Base-by-base conservation (phyloP, 2,113 vertebrate genomes). In the Strigops habroptila region DNA sequence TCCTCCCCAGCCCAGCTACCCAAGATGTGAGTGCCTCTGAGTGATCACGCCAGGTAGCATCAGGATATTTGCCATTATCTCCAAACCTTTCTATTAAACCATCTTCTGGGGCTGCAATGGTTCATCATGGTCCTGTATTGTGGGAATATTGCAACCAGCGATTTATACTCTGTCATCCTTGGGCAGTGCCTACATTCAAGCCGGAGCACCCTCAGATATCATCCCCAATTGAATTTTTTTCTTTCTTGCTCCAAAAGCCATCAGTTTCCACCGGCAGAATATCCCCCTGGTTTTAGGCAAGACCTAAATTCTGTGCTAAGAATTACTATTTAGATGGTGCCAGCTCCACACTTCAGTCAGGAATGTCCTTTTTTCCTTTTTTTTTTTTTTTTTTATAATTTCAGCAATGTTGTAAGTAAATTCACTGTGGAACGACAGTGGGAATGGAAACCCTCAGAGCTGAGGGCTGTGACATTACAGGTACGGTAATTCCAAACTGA, bases 401-500 rank as follows among this genome's bases (percentile, higher is more conserved):
- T 65, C 85, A 86, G 91, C 79, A 90, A 93, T 64, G 60, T 60
- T 92, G 62, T 31, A 89, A 91, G 93, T 88, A 84, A 94, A 91
- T 84, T 91, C 77, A 48, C 35, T 75, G 69, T 65, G 64, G 73
- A 96, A 76, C 33, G 92, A 35, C 91, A 88, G 83, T 22, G 80
- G 39, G 53, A 68, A 79, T 92, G 74, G 65, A 90, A 95, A 93
- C 57, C 81, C 80, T 96, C 86, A 22, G 69, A 90, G 90, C 90
- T 49, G 79, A 74, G 75, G 63, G 87, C 82, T 91, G 90, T 57
- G 30, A 70, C 3, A 0, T 93, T 94, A 95, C 91, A 96, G 93
- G 95, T 96, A 96, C 10, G 13, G 75, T 89, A 94, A 97, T 96
- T 96, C 95, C 96, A 82, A 92, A 96, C 88, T 97, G 96, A 96